Evolutionary conservation across 2,113 vertebrate species (phyloP).

Genomic region (Megaceryle torquata): DNA sequence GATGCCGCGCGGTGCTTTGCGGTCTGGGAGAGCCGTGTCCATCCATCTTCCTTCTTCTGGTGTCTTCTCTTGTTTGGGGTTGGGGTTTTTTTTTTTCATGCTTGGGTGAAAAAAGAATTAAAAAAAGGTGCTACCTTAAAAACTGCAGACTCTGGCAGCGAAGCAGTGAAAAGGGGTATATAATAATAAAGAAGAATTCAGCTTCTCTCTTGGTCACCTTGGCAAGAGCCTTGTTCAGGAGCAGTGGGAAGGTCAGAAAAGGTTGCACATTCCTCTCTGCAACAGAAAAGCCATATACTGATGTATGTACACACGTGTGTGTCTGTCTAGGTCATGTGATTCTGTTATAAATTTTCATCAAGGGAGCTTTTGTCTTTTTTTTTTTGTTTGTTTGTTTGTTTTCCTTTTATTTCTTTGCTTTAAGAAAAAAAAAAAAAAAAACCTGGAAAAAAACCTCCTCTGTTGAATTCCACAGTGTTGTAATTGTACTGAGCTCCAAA

Average conservation of each 20-base stretch:
- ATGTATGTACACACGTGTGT: constrained; percentile 17
- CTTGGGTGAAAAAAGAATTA: not conserved
- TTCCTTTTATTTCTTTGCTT: constrained; percentile 29
- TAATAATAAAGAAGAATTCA: not conserved
- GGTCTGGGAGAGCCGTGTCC: not conserved
- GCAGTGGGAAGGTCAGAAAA: constrained; percentile 4
- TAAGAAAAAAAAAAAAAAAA: not conserved
- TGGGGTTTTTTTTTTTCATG: not conserved
- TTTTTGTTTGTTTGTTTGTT: not conserved
- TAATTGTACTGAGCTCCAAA: constrained; percentile 74
- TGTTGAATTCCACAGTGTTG: constrained; percentile 63
- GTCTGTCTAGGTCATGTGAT: constrained; percentile 77
- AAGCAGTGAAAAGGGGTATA: not conserved
- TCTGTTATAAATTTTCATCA: constrained; percentile 53
- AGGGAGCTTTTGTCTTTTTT: constrained; percentile 21
- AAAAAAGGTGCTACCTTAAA: not conserved
- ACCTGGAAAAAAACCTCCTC: not conserved
- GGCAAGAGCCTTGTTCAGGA: not conserved
- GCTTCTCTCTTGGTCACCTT: not conserved
- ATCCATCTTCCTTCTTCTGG: not conserved
- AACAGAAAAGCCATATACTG: constrained; percentile 37
- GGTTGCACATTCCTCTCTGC: not conserved
- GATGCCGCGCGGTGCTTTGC: not conserved
- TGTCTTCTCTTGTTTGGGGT: not conserved
- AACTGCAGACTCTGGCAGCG: not conserved